Percentiles rank a stretch among this genome's conserved stretches.
These are phyloP conservation scores for Epinotia bilunana DNA, from an alignment of 2,888 invertebrate species.

Conservation along the genomic window DNA sequence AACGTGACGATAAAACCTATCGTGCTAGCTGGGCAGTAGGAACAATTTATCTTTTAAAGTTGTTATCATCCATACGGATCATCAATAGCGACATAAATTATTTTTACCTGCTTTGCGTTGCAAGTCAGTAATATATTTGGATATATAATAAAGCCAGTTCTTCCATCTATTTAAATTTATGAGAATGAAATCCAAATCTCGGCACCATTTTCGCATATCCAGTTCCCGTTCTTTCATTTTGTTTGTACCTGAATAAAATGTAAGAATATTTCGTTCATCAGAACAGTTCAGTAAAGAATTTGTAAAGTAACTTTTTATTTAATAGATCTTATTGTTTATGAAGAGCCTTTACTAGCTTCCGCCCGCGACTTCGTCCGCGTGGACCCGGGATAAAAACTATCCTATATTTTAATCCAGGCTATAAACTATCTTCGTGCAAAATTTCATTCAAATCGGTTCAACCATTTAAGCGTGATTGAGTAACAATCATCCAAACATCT, in stretches of 20 bases:
- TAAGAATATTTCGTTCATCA: not conserved
- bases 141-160: constrained; percentile 64
- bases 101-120: constrained; percentile 56
- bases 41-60: not conserved
- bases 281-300: not conserved
- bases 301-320: not conserved
- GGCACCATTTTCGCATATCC: constrained; percentile 63
- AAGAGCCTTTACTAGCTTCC: too few species aligned
- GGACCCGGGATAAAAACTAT: too few species aligned
- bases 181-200: constrained; percentile 62
- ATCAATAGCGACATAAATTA: not conserved
- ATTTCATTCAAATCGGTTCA: too few species aligned
- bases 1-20: too few species aligned
- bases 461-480: too few species aligned
- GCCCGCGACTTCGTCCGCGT: too few species aligned
- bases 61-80: not conserved
- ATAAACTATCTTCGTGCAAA: too few species aligned
- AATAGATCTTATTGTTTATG: too few species aligned
- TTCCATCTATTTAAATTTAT: constrained; percentile 67
- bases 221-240: constrained; percentile 49
- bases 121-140: constrained; percentile 54
- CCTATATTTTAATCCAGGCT: too few species aligned
- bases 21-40: too few species aligned
- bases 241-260: constrained; percentile 50
- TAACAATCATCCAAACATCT: too few species aligned